These are phyloP conservation scores for Varanus salvator DNA, from an alignment of 2,113 vertebrate species.

Conservation along the genomic window DNA sequence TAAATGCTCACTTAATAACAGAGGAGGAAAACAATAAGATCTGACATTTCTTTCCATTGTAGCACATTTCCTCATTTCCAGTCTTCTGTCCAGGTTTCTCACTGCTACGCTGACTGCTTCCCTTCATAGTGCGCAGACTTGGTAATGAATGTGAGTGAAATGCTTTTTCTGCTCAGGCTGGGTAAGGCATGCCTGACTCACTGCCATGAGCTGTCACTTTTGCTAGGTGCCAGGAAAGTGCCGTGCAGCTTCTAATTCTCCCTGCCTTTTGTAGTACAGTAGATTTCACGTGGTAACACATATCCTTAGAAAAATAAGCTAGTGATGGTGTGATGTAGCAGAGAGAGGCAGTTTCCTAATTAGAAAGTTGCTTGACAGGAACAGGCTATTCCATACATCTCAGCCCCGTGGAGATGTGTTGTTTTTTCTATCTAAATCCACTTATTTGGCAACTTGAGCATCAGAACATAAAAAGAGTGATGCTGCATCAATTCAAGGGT, in stretches of 20 bases:
- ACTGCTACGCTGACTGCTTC: constrained; percentile 27
- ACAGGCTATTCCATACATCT: background rate
- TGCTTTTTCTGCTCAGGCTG: constrained; percentile 59
- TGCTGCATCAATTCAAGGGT: background rate
- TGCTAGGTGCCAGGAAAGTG: constrained; percentile 37
- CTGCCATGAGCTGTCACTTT: constrained; percentile 62
- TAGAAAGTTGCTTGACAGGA: constrained; percentile 4
- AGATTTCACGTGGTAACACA: constrained; percentile 70
- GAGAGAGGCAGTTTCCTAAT: constrained; percentile 50
- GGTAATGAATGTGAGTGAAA: constrained; percentile 62
- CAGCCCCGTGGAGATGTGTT: background rate
- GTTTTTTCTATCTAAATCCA: background rate
- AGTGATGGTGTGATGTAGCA: constrained; percentile 46
- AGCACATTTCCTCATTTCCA: constrained; percentile 40
- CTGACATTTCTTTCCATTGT: constrained; percentile 16
- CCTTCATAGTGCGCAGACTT: constrained; percentile 57
- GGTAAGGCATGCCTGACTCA: constrained; percentile 64
- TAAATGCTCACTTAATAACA: background rate
- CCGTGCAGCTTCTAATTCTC: constrained; percentile 21
- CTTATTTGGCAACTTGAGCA: background rate
- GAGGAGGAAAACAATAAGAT: constrained; percentile 23
- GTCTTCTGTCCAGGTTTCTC: constrained; percentile 25
- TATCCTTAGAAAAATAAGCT: constrained; percentile 64
- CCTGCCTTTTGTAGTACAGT: constrained; percentile 64
- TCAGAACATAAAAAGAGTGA: background rate